Conservation (phyloP, 2,888 invertebrate genomes). For the Pristionchus exspectatus region DNA sequence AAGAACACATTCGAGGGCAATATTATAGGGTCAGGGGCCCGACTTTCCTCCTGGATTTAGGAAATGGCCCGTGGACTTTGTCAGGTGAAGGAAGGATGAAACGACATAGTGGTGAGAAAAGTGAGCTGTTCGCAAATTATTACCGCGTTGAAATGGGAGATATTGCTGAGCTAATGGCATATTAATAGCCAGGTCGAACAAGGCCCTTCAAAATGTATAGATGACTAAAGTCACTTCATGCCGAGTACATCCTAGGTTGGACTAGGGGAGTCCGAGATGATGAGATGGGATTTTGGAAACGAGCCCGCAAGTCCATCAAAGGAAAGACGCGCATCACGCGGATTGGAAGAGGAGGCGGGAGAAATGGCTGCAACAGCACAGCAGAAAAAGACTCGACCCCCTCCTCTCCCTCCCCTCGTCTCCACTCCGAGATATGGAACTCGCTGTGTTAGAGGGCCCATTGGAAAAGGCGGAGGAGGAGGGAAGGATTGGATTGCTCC, state of each 20-base stretch:
- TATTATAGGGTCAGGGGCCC: neutral
- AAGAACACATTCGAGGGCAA: slow-evolving; percentile 41
- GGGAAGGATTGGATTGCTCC: slow-evolving; percentile 28
- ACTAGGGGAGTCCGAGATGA: neutral
- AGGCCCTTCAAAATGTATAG: no score
- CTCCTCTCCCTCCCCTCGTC: neutral
- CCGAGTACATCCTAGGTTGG: no score
- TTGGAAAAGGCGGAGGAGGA: neutral
- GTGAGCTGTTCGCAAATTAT: no score
- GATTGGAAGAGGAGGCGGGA: neutral
- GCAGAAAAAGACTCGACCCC: neutral
- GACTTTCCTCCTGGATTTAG: neutral
- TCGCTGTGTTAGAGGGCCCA: slow-evolving; percentile 7
- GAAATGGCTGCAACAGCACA: slow-evolving; percentile 1
- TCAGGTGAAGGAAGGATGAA: neutral
- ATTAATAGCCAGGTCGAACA: no score
- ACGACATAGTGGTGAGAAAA: neutral
- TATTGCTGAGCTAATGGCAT: no score
- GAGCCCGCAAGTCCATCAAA: neutral
- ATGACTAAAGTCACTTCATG: no score
- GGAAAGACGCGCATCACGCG: neutral
- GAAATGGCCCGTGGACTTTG: neutral
- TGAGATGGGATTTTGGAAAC: neutral
- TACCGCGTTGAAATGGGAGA: no score
- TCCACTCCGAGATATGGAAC: slow-evolving; percentile 46